A percentile compares a stretch with the other conserved stretches of the same genome.
Evolutionary conservation across 1,140 invertebrate species (phyloP).

Genomic region (Drosophila pseudoobscura): DNA sequence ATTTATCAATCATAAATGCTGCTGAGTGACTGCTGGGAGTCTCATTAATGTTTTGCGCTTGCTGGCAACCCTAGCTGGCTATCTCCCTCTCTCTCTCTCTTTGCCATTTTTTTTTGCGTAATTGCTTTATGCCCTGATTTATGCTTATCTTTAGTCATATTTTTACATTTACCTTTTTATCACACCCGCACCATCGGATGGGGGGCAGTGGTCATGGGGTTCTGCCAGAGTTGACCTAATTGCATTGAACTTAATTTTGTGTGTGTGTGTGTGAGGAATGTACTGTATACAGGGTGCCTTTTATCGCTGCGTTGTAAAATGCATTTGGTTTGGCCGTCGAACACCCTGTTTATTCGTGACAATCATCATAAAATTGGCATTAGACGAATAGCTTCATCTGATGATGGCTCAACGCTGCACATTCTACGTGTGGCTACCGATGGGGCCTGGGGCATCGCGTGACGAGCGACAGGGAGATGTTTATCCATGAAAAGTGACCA

Average conservation of each 20-base stretch:
- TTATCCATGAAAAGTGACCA: constrained; percentile 37
- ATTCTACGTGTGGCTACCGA: no score
- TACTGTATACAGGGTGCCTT: constrained; percentile 26
- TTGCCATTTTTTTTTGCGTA: constrained; percentile 44
- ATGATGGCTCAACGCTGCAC: not conserved
- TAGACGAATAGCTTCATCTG: constrained; percentile 43
- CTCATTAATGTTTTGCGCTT: constrained; percentile 67
- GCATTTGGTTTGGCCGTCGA: no score
- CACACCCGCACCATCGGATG: constrained; percentile 27
- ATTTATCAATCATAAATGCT: constrained; percentile 77
- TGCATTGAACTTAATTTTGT: constrained; percentile 72
- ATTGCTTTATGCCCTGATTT: constrained; percentile 76
- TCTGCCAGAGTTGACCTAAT: constrained; percentile 60
- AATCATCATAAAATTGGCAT: constrained; percentile 65
- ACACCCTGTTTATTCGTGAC: constrained; percentile 23
- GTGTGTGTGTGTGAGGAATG: constrained; percentile 1
- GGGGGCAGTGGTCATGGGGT: not conserved
- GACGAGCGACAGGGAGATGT: constrained; percentile 6
- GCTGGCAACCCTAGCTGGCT: constrained; percentile 16
- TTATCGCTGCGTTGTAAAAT: not conserved
- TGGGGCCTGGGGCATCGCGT: not conserved
- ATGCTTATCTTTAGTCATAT: constrained; percentile 78
- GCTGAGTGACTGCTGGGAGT: constrained; percentile 48
- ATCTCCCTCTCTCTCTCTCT: not conserved
- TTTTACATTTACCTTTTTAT: constrained; percentile 79